Evolutionary conservation across 2,797 vertebrate genomes (phyloP).

Genomic region (Capromys pilorides): DNA sequence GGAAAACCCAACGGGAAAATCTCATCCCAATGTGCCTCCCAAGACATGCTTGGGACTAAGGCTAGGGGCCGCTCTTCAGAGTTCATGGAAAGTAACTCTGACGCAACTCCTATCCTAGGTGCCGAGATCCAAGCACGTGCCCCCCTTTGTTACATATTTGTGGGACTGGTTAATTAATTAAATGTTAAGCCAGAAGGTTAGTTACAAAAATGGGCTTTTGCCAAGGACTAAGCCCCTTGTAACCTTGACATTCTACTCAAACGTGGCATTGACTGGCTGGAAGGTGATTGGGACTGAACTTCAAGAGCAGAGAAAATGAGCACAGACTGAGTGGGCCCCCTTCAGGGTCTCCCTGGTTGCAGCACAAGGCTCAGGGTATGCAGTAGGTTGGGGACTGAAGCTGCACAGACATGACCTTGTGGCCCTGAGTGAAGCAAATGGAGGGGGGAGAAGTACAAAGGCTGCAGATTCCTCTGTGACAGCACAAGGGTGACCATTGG

Average conservation of each 20-base stretch:
- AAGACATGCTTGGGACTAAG: slow-evolving; percentile 38
- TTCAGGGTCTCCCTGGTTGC: slow-evolving; percentile 79
- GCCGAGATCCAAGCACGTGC: not conserved
- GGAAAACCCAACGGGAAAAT: slow-evolving; percentile 74
- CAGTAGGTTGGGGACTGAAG: slow-evolving; percentile 72
- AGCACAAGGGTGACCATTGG: not conserved
- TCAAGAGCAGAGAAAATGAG: slow-evolving; percentile 75
- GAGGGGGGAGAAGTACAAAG: slow-evolving; percentile 69
- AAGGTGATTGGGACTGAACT: slow-evolving; percentile 78
- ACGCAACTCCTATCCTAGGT: not conserved
- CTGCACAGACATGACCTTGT: not conserved
- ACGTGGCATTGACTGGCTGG: slow-evolving; percentile 71
- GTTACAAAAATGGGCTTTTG: slow-evolving; percentile 67
- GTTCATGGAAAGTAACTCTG: slow-evolving; percentile 51
- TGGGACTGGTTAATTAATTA: not conserved
- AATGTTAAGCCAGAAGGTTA: slow-evolving; percentile 55
- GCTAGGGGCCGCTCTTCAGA: not conserved
- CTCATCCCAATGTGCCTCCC: slow-evolving; percentile 68
- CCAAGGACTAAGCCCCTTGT: slow-evolving; percentile 47
- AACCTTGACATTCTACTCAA: slow-evolving; percentile 62
- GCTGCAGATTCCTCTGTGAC: not conserved
- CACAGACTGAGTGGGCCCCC: slow-evolving; percentile 67
- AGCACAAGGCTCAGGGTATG: slow-evolving; percentile 74
- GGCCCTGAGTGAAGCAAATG: slow-evolving; percentile 71
- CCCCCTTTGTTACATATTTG: not conserved